Conservation (phyloP, 2,888 invertebrate genomes). For the Eucriotettix oculatus region DNA sequence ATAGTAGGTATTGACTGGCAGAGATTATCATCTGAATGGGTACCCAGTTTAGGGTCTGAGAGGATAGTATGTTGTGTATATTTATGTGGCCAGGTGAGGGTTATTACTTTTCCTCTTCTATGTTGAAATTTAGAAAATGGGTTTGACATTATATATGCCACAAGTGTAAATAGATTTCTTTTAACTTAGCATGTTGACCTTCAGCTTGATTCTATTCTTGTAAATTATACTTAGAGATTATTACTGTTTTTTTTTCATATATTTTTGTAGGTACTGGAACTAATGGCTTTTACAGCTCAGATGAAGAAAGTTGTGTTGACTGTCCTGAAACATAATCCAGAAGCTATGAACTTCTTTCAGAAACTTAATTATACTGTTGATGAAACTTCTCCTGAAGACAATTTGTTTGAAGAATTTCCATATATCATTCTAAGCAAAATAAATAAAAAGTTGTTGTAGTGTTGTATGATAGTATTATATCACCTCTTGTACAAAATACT, state of each 20-base stretch:
- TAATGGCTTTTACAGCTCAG: constrained; percentile 50
- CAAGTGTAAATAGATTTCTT: no score
- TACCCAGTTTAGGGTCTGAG: no score
- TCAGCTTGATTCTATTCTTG: no score
- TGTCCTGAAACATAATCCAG: constrained; percentile 59
- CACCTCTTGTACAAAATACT: not conserved
- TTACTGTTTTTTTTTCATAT: not conserved
- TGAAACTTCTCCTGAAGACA: constrained; percentile 45
- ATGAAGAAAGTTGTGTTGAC: constrained; percentile 73
- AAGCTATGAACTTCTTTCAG: constrained; percentile 56
- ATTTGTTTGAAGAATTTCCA: constrained; percentile 33
- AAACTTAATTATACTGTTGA: constrained; percentile 51
- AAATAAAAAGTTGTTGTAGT: constrained; percentile 22
- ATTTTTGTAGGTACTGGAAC: constrained; percentile 35
- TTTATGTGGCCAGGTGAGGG: no score
- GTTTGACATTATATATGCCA: no score
- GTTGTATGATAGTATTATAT: not conserved
- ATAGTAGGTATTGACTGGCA: no score
- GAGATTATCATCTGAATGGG: no score
- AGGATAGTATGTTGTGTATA: no score
- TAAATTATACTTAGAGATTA: no score
- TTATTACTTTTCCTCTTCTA: no score
- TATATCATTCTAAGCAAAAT: constrained; percentile 47
- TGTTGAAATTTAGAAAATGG: no score
- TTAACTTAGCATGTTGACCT: no score